Percentiles rank a stretch among this genome's conserved stretches.
Evolutionary conservation across 2,797 vertebrate genomes (phyloP).

Genomic region (Neosalanx taihuensis): DNA sequence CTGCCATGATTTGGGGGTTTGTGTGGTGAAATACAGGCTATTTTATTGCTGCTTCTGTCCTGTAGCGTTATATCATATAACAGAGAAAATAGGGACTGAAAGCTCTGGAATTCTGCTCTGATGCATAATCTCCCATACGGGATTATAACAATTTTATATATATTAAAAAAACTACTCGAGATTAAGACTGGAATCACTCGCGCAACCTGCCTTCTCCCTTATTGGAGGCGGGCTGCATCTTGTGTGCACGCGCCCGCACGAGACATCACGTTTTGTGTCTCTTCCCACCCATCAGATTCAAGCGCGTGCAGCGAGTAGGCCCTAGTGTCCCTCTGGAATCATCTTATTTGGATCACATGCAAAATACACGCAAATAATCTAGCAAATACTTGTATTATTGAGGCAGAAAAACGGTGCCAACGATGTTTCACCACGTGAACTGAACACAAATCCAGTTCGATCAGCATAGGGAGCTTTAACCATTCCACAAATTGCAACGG

Average conservation of each 20-base stretch:
- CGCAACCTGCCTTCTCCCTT: constrained; percentile 1
- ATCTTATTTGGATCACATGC: background rate
- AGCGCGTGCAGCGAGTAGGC: too few relatives aligned
- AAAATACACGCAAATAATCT: background rate
- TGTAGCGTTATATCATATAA: background rate
- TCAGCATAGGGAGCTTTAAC: background rate
- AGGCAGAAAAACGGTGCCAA: constrained; percentile 1
- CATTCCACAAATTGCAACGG: constrained; percentile 28
- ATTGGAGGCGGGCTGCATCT: background rate
- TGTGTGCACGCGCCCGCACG: background rate
- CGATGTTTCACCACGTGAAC: constrained; percentile 31
- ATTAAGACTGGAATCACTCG: constrained; percentile 23
- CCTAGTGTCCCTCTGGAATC: background rate
- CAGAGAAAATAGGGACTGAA: too few relatives aligned
- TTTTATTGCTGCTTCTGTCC: too few relatives aligned
- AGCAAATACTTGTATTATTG: background rate
- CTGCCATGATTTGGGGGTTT: constrained; percentile 10
- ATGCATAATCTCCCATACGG: constrained; percentile 32
- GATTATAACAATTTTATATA: constrained; percentile 19
- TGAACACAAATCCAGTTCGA: background rate
- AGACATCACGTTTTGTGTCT: too few relatives aligned
- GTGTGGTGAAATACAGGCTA: background rate
- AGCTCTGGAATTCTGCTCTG: constrained; percentile 18
- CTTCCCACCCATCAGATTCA: too few relatives aligned
- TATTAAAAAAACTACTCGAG: constrained; percentile 13